Conservation (phyloP, 2,113 vertebrate species). For the Varanus komodoensis region DNA sequence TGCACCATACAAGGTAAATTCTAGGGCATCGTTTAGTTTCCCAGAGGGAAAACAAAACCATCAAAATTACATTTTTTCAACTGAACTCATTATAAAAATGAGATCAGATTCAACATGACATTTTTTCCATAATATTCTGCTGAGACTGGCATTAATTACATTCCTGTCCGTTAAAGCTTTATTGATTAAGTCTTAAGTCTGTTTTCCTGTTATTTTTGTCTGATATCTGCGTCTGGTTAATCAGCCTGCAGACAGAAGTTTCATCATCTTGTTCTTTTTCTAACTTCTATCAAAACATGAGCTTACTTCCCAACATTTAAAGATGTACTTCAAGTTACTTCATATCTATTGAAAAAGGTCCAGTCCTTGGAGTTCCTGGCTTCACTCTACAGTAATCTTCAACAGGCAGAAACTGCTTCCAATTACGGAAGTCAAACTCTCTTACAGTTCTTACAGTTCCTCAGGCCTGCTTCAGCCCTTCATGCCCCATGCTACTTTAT, state of each 20-base stretch:
- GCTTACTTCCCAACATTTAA: not conserved
- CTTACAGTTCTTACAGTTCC: not conserved
- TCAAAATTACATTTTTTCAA: conserved; percentile 12
- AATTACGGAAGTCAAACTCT: not conserved
- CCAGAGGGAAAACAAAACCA: not conserved
- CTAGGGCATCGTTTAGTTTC: not conserved
- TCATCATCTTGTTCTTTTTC: not conserved
- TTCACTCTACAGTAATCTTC: not conserved
- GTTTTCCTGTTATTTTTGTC: conserved; percentile 12
- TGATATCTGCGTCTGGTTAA: conserved; percentile 1
- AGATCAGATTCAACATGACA: conserved; percentile 11
- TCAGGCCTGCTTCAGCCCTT: not conserved
- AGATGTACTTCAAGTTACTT: not conserved
- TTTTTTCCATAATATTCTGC: not conserved
- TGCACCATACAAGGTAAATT: not conserved
- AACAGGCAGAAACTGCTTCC: not conserved
- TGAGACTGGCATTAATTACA: conserved; percentile 31
- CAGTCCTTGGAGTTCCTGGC: not conserved
- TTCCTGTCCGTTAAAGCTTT: conserved; percentile 30
- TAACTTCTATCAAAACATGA: not conserved
- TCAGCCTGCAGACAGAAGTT: not conserved
- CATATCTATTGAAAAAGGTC: not conserved
- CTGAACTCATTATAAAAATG: conserved; percentile 26
- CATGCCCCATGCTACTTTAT: not conserved
- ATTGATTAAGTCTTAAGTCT: conserved; percentile 31